phyloP scores from a whole-genome alignment of 2,113 vertebrate genomes.

The Mustela lutreola region DNA sequence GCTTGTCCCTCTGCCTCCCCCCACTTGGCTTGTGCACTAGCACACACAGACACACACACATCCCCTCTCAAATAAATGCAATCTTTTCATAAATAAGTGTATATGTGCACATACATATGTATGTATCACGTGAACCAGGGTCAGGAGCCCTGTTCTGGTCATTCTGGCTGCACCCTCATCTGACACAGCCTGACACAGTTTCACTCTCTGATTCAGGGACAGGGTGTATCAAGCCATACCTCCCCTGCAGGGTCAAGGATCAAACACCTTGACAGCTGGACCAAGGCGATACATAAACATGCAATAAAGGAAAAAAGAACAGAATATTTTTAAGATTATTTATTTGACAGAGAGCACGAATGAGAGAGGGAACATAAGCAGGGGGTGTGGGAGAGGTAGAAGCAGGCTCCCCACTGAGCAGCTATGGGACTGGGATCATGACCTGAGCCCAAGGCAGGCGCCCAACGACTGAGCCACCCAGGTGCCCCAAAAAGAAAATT shows the following conservation, averaged over 20 bases:
- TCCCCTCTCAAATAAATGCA: background rate
- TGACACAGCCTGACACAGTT: background rate
- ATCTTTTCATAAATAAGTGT: background rate
- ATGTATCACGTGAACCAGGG: accelerated
- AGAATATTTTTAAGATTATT: too few relatives aligned
- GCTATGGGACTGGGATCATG: too few relatives aligned
- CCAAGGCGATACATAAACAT: background rate
- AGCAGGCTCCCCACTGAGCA: too few relatives aligned
- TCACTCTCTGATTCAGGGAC: background rate
- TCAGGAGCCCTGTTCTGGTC: background rate
- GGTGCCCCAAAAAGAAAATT: background rate
- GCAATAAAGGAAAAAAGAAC: background rate
- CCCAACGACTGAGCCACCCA: too few relatives aligned
- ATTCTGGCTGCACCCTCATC: background rate
- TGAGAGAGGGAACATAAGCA: too few relatives aligned
- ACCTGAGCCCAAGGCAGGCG: too few relatives aligned
- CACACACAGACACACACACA: accelerated
- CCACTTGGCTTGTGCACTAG: background rate
- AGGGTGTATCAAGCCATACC: accelerated
- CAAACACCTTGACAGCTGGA: background rate
- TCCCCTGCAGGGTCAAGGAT: background rate
- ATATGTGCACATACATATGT: background rate
- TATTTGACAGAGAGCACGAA: too few relatives aligned
- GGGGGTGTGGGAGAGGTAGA: too few relatives aligned
- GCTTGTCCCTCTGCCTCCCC: background rate